Evolutionary conservation across 2,888 invertebrate genomes (phyloP).

Genomic region (Gortyna flavago): DNA sequence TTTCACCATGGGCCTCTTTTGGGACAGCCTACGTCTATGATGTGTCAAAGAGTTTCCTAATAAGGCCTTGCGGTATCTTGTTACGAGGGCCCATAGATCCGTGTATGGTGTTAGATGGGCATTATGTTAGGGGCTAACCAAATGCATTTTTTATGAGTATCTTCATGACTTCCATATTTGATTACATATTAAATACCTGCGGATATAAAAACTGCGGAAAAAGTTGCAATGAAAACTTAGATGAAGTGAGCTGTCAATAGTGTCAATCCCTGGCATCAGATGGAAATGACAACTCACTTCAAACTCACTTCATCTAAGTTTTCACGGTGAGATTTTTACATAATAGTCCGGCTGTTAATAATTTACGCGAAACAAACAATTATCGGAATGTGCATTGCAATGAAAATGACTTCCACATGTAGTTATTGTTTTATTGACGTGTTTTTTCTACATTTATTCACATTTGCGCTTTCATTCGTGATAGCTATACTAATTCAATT

Average conservation of each 20-base stretch:
- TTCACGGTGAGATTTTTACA: background rate
- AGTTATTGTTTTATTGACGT: background rate
- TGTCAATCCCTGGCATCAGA: background rate
- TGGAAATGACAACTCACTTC: background rate
- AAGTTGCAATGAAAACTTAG: background rate
- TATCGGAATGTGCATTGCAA: background rate
- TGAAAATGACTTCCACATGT: background rate
- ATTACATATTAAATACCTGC: background rate
- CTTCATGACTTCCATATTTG: background rate
- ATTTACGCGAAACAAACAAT: background rate
- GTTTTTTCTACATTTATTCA: background rate
- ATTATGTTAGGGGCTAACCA: background rate
- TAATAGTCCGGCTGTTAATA: background rate
- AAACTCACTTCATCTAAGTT: background rate
- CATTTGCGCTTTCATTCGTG: conserved; percentile 13
- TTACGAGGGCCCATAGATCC: conserved; percentile 14
- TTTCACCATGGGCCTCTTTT: conserved; percentile 58
- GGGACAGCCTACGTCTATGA: conserved; percentile 57
- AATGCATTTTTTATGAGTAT: conserved; percentile 2
- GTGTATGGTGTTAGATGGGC: conserved; percentile 10
- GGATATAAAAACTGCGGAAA: background rate
- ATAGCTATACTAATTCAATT: background rate
- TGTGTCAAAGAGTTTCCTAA: conserved; percentile 48
- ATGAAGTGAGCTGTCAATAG: background rate
- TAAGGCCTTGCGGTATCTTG: conserved; percentile 33